phyloP scores from a whole-genome alignment of 2,797 vertebrate genomes.

The Argyrosomus regius region DNA sequence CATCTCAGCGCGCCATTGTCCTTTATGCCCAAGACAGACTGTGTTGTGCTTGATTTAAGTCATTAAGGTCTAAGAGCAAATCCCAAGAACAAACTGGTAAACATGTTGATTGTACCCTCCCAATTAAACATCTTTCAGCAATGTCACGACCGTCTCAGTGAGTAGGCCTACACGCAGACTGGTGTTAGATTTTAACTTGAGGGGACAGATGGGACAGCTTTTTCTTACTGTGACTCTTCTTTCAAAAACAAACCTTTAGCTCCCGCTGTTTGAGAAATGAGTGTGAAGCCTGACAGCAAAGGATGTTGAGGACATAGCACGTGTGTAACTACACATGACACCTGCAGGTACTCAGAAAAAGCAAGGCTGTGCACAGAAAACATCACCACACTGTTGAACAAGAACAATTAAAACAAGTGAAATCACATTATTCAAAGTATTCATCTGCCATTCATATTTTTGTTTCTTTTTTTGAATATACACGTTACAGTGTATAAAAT shows the following conservation, averaged over 20 bases:
- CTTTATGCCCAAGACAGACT: constrained; percentile 44
- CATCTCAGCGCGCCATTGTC: constrained; percentile 52
- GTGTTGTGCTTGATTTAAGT: constrained; percentile 60
- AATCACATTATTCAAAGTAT: not conserved
- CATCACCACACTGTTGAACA: not conserved
- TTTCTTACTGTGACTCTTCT: constrained; percentile 27
- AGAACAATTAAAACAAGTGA: constrained; percentile 19
- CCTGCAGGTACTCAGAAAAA: constrained; percentile 33
- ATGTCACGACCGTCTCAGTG: constrained; percentile 51
- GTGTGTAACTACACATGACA: constrained; percentile 30
- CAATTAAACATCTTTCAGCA: constrained; percentile 53
- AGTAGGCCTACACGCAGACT: constrained; percentile 15
- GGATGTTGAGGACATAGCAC: constrained; percentile 48
- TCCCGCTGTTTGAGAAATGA: constrained; percentile 78
- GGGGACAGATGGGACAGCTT: constrained; percentile 61
- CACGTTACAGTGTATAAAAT: too few relatives aligned
- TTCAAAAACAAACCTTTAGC: constrained; percentile 68
- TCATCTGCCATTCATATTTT: not conserved
- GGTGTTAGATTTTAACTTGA: constrained; percentile 36
- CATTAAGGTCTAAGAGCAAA: constrained; percentile 57
- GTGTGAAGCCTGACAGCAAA: constrained; percentile 64
- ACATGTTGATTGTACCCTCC: constrained; percentile 60
- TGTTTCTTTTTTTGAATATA: not conserved
- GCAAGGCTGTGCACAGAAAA: constrained; percentile 14
- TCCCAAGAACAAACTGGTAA: constrained; percentile 58